These are phyloP conservation scores for Malaclemys terrapin DNA, from an alignment of 2,113 vertebrate genomes.

Conservation along the genomic window DNA sequence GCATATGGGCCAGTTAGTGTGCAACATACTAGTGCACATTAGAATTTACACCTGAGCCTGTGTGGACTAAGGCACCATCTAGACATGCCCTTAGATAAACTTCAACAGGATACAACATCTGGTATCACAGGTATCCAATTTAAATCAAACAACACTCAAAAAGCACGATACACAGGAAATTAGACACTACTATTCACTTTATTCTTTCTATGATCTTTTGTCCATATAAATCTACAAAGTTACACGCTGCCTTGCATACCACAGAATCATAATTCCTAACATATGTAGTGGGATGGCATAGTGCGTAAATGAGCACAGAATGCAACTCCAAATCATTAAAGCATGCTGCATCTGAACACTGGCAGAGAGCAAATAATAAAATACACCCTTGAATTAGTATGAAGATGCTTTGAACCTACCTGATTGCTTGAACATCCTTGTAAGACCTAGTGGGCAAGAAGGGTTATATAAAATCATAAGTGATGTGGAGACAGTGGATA, in stretches of 20 bases:
- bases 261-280: not conserved
- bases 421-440: conserved; percentile 72
- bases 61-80: not conserved
- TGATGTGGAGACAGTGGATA: too few species aligned
- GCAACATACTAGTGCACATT: not conserved
- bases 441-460: conserved; percentile 65
- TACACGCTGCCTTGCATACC: not conserved
- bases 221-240: conserved; percentile 48
- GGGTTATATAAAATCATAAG: too few species aligned
- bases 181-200: conserved; percentile 28
- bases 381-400: not conserved
- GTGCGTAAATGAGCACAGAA: conserved; percentile 13
- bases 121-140: conserved; percentile 38
- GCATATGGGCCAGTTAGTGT: not conserved
- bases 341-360: not conserved
- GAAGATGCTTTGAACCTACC: conserved; percentile 49
- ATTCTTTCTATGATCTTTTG: conserved; percentile 48
- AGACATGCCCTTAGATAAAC: conserved; percentile 31
- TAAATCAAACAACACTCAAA: conserved; percentile 51
- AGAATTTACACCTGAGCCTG: not conserved
- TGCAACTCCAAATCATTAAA: not conserved
- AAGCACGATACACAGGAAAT: not conserved
- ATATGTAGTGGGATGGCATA: not conserved
- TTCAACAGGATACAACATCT: conserved; percentile 10
- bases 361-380: not conserved